Conservation (phyloP, 1,140 invertebrate species). For the Solenopsis fugax region DNA sequence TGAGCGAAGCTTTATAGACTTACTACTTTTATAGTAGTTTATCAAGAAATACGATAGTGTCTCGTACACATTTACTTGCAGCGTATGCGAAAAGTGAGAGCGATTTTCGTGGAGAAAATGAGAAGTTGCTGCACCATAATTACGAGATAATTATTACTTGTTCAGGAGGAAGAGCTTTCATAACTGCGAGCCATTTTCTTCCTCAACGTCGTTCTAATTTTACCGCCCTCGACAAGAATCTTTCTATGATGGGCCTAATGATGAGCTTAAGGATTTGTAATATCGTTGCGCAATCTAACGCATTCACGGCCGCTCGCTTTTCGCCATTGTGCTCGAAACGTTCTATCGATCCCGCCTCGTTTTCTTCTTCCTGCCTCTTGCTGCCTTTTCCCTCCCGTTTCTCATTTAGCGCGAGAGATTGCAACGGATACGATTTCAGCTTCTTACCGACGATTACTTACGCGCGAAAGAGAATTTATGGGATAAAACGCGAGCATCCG, state of each 20-base stretch:
- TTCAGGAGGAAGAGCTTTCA: conserved; percentile 65
- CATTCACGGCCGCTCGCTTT: conserved; percentile 68
- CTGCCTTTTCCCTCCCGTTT: conserved; percentile 1
- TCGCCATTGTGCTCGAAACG: conserved; percentile 77
- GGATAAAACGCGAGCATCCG: conserved; percentile 52
- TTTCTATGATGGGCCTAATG: conserved; percentile 76
- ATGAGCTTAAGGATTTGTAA: conserved; percentile 70
- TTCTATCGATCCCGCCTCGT: conserved; percentile 76
- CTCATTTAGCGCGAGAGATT: conserved; percentile 44
- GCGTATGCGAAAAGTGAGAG: background rate
- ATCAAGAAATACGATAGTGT: too few species aligned
- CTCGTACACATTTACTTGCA: background rate
- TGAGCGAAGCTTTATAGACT: background rate
- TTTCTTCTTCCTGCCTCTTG: conserved; percentile 57
- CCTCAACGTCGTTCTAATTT: conserved; percentile 35
- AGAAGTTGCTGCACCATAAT: conserved; percentile 64
- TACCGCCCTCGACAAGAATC: conserved; percentile 55
- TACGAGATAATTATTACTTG: conserved; percentile 74
- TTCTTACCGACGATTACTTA: conserved; percentile 68
- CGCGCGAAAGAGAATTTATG: conserved; percentile 35
- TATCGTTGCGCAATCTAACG: conserved; percentile 78
- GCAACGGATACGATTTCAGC: conserved; percentile 47
- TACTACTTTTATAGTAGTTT: background rate
- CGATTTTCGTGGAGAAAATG: conserved; percentile 44
- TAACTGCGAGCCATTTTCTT: conserved; percentile 46